Evolutionary conservation across 2,113 vertebrate species (phyloP).

Genomic region (Phalacrocorax aristotelis): DNA sequence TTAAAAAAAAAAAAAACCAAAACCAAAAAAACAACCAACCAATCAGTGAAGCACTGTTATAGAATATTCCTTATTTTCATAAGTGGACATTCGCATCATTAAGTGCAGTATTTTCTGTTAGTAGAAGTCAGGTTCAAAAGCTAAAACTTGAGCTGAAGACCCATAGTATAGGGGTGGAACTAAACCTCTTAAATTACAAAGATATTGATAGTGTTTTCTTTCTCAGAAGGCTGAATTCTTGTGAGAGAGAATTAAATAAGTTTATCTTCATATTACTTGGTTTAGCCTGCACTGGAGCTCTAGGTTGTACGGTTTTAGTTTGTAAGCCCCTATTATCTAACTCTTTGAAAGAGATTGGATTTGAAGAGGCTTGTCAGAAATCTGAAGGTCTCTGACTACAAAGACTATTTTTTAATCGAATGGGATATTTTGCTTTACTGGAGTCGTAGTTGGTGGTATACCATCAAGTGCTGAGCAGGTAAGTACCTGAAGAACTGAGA

Average conservation of each 20-base stretch:
- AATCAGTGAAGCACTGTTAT: neutral
- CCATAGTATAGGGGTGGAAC: neutral
- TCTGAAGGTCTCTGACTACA: neutral
- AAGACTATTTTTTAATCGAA: neutral
- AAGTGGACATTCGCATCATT: neutral
- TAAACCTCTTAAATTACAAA: neutral
- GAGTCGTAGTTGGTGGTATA: neutral
- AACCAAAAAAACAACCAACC: too few species aligned
- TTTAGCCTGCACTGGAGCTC: neutral
- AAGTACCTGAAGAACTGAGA: neutral
- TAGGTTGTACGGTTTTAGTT: neutral
- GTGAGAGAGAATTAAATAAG: neutral
- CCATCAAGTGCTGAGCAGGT: neutral
- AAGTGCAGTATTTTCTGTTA: neutral
- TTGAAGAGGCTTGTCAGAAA: neutral
- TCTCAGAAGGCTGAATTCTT: neutral
- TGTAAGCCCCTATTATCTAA: neutral
- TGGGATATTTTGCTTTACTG: neutral
- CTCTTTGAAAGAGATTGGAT: neutral
- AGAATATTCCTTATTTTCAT: neutral
- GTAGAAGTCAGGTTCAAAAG: neutral
- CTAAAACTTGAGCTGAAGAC: neutral
- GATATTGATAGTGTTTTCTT: neutral
- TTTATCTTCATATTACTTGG: neutral
- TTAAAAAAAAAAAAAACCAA: neutral